These are phyloP conservation scores for Austrolebias charrua DNA, from an alignment of 2,797 vertebrate genomes.

Conservation along the genomic window DNA sequence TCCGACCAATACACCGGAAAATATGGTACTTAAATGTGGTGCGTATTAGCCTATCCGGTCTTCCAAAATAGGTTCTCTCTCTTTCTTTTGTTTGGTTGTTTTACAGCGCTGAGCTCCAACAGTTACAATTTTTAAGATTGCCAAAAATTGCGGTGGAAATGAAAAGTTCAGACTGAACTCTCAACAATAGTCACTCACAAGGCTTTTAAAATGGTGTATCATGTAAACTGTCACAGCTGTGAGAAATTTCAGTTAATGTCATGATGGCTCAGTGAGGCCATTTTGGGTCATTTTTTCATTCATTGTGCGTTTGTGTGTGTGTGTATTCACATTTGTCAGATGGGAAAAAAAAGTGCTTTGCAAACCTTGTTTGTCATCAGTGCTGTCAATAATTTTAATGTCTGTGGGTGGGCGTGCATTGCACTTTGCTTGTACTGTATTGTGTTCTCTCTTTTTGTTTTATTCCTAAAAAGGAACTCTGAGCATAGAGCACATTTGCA, in stretches of 20 bases:
- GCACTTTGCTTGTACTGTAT: slow-evolving; percentile 23
- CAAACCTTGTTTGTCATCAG: slow-evolving; percentile 15
- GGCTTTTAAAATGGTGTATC: slow-evolving; percentile 8
- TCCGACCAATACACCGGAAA: too few species aligned
- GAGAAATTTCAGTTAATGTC: slow-evolving; percentile 28
- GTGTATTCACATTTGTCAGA: slow-evolving; percentile 6
- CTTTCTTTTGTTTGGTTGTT: neutral
- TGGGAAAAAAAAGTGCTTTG: slow-evolving; percentile 17
- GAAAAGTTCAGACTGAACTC: slow-evolving; percentile 45
- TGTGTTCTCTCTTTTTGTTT: slow-evolving; percentile 28
- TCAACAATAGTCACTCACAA: slow-evolving; percentile 28
- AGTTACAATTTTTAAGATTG: neutral
- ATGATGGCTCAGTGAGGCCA: slow-evolving; percentile 16
- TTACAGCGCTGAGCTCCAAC: slow-evolving; percentile 65
- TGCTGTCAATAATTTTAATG: slow-evolving; percentile 17
- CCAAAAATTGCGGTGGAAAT: slow-evolving; percentile 22
- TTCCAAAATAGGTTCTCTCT: slow-evolving; percentile 6
- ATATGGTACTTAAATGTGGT: slow-evolving; percentile 12
- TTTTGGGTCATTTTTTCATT: slow-evolving; percentile 33
- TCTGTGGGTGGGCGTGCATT: slow-evolving; percentile 24
- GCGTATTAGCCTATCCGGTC: slow-evolving; percentile 17
- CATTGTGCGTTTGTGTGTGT: slow-evolving; percentile 1
- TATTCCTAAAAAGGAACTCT: slow-evolving; percentile 23
- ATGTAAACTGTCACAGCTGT: slow-evolving; percentile 8
- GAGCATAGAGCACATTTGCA: slow-evolving; percentile 16